Conservation (phyloP, 2,113 vertebrate genomes). For the Nothoprocta pentlandii region DNA sequence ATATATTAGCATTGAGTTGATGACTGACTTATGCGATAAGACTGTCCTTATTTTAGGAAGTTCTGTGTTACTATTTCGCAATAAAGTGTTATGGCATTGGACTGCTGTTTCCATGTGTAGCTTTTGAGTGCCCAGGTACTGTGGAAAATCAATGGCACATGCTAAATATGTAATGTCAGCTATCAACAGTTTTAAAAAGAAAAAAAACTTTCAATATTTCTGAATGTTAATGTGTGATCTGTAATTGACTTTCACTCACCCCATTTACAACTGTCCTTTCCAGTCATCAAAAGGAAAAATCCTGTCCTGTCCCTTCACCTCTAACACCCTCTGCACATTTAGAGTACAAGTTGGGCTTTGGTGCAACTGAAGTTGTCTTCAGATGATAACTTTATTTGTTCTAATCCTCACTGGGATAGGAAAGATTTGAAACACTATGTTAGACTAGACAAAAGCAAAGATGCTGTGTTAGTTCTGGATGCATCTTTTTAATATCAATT, state of each 20-base stretch:
- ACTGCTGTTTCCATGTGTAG: constrained; percentile 75
- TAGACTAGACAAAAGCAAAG: constrained; percentile 80
- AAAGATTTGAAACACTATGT: constrained; percentile 80
- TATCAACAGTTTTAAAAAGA: constrained; percentile 9
- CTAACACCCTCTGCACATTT: constrained; percentile 38
- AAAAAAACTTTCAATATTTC: constrained; percentile 65
- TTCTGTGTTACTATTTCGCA: constrained; percentile 74
- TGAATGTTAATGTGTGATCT: constrained; percentile 70
- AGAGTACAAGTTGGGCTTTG: constrained; percentile 79
- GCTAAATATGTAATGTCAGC: constrained; percentile 67
- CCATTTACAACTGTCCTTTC: constrained; percentile 60
- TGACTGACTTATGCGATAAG: constrained; percentile 3
- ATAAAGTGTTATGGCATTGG: constrained; percentile 67
- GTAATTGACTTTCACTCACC: constrained; percentile 73
- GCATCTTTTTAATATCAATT: constrained; percentile 82
- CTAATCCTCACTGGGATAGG: constrained; percentile 71
- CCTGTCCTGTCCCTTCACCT: constrained; percentile 31
- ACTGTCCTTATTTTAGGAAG: constrained; percentile 58
- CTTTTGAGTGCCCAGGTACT: constrained; percentile 70
- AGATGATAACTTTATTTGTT: constrained; percentile 60
- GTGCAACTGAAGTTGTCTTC: constrained; percentile 76
- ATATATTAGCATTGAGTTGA: constrained; percentile 61
- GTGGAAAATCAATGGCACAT: constrained; percentile 69
- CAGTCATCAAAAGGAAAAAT: constrained; percentile 71
- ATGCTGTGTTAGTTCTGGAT: constrained; percentile 81